Percentiles rank a stretch among this genome's conserved stretches.
Conservation (phyloP, 2,888 invertebrate species). For the Itoplectis maculator region DNA sequence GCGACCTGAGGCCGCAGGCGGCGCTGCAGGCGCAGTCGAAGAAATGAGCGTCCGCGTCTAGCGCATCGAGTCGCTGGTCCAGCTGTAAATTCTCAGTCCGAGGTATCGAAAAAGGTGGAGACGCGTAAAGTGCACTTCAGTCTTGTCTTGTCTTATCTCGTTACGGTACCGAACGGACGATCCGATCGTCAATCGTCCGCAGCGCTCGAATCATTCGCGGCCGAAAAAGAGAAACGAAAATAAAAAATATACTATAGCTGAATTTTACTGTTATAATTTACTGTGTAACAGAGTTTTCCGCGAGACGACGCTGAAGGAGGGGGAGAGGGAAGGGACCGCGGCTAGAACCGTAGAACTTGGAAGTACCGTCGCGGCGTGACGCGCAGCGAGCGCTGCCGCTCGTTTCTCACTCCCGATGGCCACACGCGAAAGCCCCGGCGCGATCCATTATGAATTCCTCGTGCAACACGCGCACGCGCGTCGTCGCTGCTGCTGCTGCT, state of each 20-base stretch:
- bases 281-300: conserved; percentile 15
- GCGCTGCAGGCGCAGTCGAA: background rate
- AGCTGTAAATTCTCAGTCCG: background rate
- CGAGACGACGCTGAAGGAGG: background rate
- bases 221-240: background rate
- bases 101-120: background rate
- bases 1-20: background rate
- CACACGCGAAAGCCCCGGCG: conserved; percentile 17
- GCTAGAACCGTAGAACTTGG: background rate
- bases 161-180: background rate
- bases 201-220: background rate
- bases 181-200: background rate
- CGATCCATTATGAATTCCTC: conserved; percentile 51
- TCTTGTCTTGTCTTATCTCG: background rate
- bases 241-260: conserved; percentile 20
- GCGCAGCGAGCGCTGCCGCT: conserved; percentile 6
- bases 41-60: background rate
- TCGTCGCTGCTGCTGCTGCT: no score
- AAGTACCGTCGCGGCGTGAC: conserved; percentile 37
- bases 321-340: no score
- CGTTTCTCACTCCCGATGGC: conserved; percentile 10
- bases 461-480: conserved; percentile 34
- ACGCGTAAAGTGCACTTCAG: background rate
- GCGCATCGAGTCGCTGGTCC: background rate
- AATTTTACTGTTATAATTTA: conserved; percentile 60